phyloP scores from a whole-genome alignment of 1,140 invertebrate species.

The Eupeodes corollae region DNA sequence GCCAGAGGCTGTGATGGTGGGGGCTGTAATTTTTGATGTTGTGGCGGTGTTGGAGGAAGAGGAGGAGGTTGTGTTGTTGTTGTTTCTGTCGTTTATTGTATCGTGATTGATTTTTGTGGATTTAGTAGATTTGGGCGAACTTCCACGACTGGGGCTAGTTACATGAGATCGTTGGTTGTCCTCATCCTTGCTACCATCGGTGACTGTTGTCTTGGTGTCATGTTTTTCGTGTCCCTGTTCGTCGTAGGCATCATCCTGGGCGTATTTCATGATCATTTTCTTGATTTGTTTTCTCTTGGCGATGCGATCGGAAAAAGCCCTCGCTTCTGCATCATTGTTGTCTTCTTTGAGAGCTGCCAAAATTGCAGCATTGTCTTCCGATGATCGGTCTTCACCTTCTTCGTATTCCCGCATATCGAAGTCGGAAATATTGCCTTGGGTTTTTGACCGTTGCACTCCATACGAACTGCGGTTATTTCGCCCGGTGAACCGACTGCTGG shows the following conservation, averaged over 20 bases:
- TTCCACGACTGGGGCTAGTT: slow-evolving; percentile 8
- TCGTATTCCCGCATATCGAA: background rate
- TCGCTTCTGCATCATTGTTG: slow-evolving; percentile 40
- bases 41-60: slow-evolving; percentile 10
- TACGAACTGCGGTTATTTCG: slow-evolving; percentile 15
- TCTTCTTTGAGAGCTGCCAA: slow-evolving; percentile 30
- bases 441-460: slow-evolving; percentile 9
- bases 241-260: slow-evolving; percentile 54
- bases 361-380: slow-evolving; percentile 33
- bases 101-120: slow-evolving; percentile 1
- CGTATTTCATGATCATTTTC: slow-evolving; percentile 64
- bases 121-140: slow-evolving; percentile 21
- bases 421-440: background rate
- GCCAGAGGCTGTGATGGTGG: slow-evolving; percentile 13
- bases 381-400: slow-evolving; percentile 27
- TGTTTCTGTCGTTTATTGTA: slow-evolving; percentile 1
- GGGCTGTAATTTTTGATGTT: too few relatives aligned
- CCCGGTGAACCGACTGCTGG: slow-evolving; percentile 8
- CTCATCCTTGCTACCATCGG: slow-evolving; percentile 1
- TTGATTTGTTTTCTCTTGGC: slow-evolving; percentile 69
- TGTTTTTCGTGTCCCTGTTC: slow-evolving; percentile 23
- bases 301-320: slow-evolving; percentile 53
- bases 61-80: slow-evolving; percentile 8
- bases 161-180: slow-evolving; percentile 9
- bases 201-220: slow-evolving; percentile 11